Evolutionary conservation across 2,888 invertebrate species (phyloP), one percentile per base, ranked within the genome.

Genomic region (Coecobrya sp.): DNA sequence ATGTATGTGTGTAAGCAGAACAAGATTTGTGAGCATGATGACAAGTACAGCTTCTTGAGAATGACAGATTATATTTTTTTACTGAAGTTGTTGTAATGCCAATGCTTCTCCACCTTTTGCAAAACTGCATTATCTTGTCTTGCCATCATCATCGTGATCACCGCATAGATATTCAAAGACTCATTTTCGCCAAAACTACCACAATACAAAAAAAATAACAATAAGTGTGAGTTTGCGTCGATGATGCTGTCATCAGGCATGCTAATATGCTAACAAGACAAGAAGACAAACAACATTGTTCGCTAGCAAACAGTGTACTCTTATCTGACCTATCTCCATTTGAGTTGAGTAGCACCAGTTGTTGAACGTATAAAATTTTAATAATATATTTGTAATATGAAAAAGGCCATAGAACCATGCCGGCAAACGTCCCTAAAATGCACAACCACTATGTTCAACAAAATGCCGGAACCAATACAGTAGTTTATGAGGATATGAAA

Each of bases 81-180:
- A 42, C 4, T 76, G 42, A 5, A 25, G 55, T 27, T 52, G 65
- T 42, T 65, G 52, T 87, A 25, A 30, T 42, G 42, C 59, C 3
- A 79, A 42, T 36, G 76, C 27, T 79, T 45, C 68, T 52, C 49
- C 52, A 19, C 49, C 68, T n/a, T n/a, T n/a, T 81, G 45, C 3
- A 79, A 55, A 62, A 52, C 27, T 89, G 70, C 89, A 82, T 89
- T 82, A 89, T 89, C 89, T 81, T 82, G 22, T 79, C 81, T 68
- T 59, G 59, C 82, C 68, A 52, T 89, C 65, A 22, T 79, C 27
- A 8, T 73, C 73, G 70, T 70, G 70, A 42, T 73, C 42, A 79
- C 2, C 59, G 76, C 86, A 86, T 76, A 22, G 73, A 81, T 25
- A 76, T 10, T 59, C 73, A 76, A 52, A 70, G 25, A 85, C 42